These are phyloP conservation scores for Probaryconus sp. DNA, from an alignment of 1,140 invertebrate genomes.

Conservation along the genomic window DNA sequence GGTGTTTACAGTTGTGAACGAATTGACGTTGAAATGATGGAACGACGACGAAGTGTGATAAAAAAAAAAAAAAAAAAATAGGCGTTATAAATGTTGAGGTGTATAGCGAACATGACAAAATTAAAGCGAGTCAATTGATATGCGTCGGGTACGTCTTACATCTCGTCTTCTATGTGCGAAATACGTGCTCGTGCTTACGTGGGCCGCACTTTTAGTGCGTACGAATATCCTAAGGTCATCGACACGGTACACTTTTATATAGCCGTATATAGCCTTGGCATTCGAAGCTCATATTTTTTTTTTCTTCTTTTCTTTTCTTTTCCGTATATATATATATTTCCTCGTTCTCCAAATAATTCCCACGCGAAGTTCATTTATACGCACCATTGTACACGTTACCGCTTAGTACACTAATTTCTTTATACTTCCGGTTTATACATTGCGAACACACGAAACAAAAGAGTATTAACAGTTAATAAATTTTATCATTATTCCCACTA, in stretches of 20 bases:
- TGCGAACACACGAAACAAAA: conserved; percentile 45
- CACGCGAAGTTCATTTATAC: conserved; percentile 60
- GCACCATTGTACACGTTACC: conserved; percentile 57
- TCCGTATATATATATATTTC: too few relatives aligned
- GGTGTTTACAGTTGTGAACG: background rate
- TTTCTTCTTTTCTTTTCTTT: too few relatives aligned
- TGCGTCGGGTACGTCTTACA: conserved; percentile 59
- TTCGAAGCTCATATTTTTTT: conserved; percentile 64
- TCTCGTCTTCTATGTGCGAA: conserved; percentile 63
- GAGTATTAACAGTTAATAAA: conserved; percentile 58
- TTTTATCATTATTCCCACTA: conserved; percentile 47
- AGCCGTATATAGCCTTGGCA: conserved; percentile 71
- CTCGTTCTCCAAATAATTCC: conserved; percentile 60
- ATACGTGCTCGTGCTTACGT: conserved; percentile 60
- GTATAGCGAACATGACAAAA: conserved; percentile 27
- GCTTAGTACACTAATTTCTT: conserved; percentile 60
- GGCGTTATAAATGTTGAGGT: too few relatives aligned
- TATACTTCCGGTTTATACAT: conserved; percentile 51
- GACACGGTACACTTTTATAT: conserved; percentile 78
- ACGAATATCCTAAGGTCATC: conserved; percentile 74
- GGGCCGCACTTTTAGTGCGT: conserved; percentile 69
- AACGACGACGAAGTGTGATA: too few relatives aligned
- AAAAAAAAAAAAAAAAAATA: conserved; percentile 30
- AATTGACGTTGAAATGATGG: too few relatives aligned
- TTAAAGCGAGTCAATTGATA: conserved; percentile 57